Conservation (phyloP, 2,888 invertebrate genomes). For the Acronicta alni region DNA sequence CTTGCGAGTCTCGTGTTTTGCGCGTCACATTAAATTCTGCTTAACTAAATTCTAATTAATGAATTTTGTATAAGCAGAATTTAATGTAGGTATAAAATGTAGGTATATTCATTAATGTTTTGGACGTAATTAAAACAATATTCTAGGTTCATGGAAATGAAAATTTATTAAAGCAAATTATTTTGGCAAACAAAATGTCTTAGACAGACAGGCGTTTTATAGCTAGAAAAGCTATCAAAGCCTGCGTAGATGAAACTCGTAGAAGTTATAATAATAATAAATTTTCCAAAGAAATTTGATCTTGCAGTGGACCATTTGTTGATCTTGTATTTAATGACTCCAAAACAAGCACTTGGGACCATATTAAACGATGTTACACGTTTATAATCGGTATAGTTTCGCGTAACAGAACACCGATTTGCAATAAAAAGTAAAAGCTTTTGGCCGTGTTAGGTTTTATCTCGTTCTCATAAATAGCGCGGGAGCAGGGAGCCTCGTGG, state of each 20-base stretch:
- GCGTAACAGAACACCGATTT: slow-evolving; percentile 71
- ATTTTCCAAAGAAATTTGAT: slow-evolving; percentile 49
- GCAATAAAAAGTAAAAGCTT: slow-evolving; percentile 76
- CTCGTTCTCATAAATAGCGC: slow-evolving; percentile 75
- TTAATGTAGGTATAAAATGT: slow-evolving; percentile 4
- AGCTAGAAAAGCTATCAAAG: slow-evolving; percentile 20
- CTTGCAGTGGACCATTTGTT: slow-evolving; percentile 36
- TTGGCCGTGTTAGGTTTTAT: slow-evolving; percentile 74
- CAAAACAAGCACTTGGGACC: slow-evolving; percentile 49
- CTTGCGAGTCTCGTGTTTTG: slow-evolving; percentile 3
- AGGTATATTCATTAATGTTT: slow-evolving; percentile 20
- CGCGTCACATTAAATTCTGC: no score
- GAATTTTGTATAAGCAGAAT: slow-evolving; percentile 13
- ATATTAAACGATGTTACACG: slow-evolving; percentile 55
- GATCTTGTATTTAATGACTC: slow-evolving; percentile 47
- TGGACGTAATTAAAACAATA: slow-evolving; percentile 28
- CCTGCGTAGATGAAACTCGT: slow-evolving; percentile 30
- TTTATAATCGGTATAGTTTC: slow-evolving; percentile 68
- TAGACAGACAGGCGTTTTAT: slow-evolving; percentile 21
- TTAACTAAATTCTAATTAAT: slow-evolving; percentile 40
- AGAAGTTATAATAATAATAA: slow-evolving; percentile 35
- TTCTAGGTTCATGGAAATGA: slow-evolving; percentile 10
- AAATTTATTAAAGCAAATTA: slow-evolving; percentile 13
- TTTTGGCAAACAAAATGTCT: slow-evolving; percentile 13
- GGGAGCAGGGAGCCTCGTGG: slow-evolving; percentile 64